Conservation (phyloP, 2,113 vertebrate genomes). For the Thomomys bottae region DNA sequence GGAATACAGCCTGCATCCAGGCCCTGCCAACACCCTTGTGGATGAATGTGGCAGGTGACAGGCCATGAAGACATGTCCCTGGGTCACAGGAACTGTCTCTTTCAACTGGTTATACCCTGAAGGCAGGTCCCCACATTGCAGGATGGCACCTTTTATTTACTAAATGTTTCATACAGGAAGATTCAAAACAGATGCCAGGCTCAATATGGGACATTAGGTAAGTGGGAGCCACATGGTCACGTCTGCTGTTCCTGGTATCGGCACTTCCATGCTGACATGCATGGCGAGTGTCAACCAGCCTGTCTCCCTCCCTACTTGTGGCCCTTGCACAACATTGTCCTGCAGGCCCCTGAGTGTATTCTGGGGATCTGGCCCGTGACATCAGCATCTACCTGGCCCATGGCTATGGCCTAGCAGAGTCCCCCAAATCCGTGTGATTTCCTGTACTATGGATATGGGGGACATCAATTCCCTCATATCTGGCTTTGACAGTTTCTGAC, state of each 20-base stretch:
- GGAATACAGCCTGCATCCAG: fast-evolving
- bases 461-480: too few species aligned
- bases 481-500: background rate
- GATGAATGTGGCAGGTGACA: background rate
- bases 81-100: fast-evolving
- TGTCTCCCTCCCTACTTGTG: too few species aligned
- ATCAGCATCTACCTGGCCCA: too few species aligned
- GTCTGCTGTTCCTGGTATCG: too few species aligned
- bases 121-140: background rate
- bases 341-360: too few species aligned
- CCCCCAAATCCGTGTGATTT: too few species aligned
- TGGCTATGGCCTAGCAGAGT: too few species aligned
- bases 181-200: background rate
- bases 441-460: too few species aligned
- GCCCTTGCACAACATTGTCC: background rate
- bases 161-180: background rate
- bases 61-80: background rate
- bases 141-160: background rate
- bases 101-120: fast-evolving
- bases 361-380: background rate
- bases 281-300: background rate
- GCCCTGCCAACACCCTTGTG: background rate
- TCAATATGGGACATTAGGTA: background rate
- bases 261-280: background rate
- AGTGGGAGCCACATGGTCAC: too few species aligned